Evolutionary conservation across 2,888 invertebrate species (phyloP), one percentile per base, ranked within the genome.

Genomic region (Hesperia comma): DNA sequence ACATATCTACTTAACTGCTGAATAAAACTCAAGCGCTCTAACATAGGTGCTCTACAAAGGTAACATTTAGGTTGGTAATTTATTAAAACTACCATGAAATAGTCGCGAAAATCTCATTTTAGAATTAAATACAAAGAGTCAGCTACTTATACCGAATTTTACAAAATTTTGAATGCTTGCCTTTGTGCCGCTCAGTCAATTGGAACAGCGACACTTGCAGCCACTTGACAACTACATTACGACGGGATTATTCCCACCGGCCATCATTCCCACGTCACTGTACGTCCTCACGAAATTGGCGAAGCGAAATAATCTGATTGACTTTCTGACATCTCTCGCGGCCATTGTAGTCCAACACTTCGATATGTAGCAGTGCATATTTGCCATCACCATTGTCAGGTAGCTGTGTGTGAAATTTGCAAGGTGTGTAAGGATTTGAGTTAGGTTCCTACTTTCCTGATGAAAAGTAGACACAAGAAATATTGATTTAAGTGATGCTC

Each of bases 241-340:
- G 43, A 8, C 10, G 49, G 19, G 12, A 49, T 19, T 58, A 53
- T 63, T 58, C 53, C 6, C 15, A 19, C 32, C 6, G n/a, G 46
- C 37, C 17, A 15, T 40, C 19, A 55, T 72, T 71, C 71, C 71
- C 72, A 71, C 70, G 69, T 43, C 64, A 41, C 49, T 14, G 21
- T 37, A 21, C 10, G 37, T 37, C 2, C 57, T 26, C 40, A 53
- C 54, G 8, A 55, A 66, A 49, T 57, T 71, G 63, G 10, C 68
- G 57, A 62, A 26, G 71, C 68, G 70, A 57, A 70, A 70, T 73
- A 69, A 75, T 73, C 72, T 68, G 68, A 73, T 71, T 68, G 72
- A 74, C 74, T 76, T 68, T 68, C 69, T 72, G 73, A 75, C 74
- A 74, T 71, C 60, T 60, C 64, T 58, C 58, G 32, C 55, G 63